These are phyloP conservation scores for Sycophila texana DNA, from an alignment of 2,888 invertebrate species.

Conservation along the genomic window DNA sequence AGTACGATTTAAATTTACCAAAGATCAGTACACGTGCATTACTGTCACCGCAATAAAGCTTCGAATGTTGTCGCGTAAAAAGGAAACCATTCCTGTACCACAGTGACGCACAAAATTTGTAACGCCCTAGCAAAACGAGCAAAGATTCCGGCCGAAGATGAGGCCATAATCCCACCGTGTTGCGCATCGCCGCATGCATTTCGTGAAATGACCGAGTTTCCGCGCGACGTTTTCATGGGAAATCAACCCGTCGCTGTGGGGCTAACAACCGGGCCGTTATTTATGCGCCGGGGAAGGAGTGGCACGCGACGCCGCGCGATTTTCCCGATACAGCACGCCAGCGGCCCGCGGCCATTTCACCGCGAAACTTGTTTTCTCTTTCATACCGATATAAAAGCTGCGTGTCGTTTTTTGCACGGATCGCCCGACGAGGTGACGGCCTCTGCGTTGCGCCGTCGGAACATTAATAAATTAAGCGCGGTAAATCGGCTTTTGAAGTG, in stretches of 20 bases:
- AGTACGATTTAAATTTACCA: too few species aligned
- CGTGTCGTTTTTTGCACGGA: conserved; percentile 24
- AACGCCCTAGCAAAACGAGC: too few species aligned
- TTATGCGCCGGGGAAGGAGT: conserved; percentile 20
- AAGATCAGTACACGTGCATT: neutral
- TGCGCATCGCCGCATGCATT: conserved; percentile 13
- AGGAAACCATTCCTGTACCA: too few species aligned
- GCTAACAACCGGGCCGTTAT: conserved; percentile 43
- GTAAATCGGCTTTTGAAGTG: conserved; percentile 17
- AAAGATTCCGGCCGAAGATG: neutral
- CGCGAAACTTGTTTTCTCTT: conserved; percentile 1
- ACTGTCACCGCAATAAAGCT: too few species aligned
- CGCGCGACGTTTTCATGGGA: conserved; percentile 46
- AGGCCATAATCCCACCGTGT: neutral
- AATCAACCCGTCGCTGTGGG: conserved; percentile 40
- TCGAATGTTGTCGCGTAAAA: too few species aligned
- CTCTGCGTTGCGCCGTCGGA: neutral
- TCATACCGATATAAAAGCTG: neutral
- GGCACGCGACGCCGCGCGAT: conserved; percentile 42
- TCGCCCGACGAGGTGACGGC: neutral
- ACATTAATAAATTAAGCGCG: conserved; percentile 7
- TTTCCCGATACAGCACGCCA: conserved; percentile 29
- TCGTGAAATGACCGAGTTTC: conserved; percentile 27
- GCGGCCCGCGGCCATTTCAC: conserved; percentile 5
- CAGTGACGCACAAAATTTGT: too few species aligned